Percentiles rank a stretch among this genome's conserved stretches.
Conservation (phyloP, 2,797 vertebrate species). For the Meriones psammophilus region DNA sequence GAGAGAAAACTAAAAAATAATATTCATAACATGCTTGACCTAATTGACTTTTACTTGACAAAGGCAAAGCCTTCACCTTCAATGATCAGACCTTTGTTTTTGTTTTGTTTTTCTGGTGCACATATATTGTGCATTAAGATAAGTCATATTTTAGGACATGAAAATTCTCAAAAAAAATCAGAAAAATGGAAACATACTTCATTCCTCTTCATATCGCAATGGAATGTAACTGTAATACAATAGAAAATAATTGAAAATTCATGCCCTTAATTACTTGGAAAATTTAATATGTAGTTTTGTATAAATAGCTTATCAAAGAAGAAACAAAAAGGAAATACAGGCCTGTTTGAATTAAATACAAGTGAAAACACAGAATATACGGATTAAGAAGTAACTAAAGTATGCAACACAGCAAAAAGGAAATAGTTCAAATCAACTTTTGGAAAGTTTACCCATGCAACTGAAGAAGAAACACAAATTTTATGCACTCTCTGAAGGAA, state of each 20-base stretch:
- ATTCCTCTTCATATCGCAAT: background rate
- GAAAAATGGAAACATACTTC: background rate
- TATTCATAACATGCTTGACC: background rate
- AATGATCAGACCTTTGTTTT: background rate
- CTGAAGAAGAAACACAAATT: background rate
- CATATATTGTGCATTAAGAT: background rate
- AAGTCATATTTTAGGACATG: background rate
- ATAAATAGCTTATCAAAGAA: background rate
- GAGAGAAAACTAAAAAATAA: background rate
- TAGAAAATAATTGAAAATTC: constrained; percentile 3
- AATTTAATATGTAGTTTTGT: background rate
- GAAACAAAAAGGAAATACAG: background rate
- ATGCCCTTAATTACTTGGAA: constrained; percentile 1
- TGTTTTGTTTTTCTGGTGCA: background rate
- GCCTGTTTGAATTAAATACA: constrained; percentile 27
- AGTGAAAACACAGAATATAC: background rate
- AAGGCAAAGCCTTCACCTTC: background rate
- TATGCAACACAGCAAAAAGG: background rate
- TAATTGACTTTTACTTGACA: background rate
- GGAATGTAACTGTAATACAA: background rate
- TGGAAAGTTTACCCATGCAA: background rate
- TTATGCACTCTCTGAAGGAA: background rate
- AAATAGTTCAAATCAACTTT: constrained; percentile 10
- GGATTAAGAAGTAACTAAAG: background rate
- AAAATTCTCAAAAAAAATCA: background rate